A percentile compares a stretch with the other conserved stretches of the same genome.
phyloP scores from a whole-genome alignment of 2,797 vertebrate genomes.

The Chromis chromis region DNA sequence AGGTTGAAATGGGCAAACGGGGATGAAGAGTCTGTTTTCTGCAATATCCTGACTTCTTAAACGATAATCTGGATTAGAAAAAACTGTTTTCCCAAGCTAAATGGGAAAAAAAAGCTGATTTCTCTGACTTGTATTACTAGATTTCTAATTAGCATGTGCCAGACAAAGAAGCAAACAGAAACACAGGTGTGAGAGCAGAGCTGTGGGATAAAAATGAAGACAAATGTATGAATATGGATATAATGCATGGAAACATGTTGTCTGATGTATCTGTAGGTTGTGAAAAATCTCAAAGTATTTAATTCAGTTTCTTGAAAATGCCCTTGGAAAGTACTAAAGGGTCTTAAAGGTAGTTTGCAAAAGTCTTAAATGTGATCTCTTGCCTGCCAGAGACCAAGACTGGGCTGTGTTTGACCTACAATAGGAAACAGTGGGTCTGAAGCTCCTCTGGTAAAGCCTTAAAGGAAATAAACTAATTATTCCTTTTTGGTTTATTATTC shows the following conservation, averaged over 20 bases:
- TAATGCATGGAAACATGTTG: conserved; percentile 20
- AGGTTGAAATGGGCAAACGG: too few relatives aligned
- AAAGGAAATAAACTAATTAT: too few relatives aligned
- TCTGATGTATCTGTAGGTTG: conserved; percentile 4
- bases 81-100: not conserved
- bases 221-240: conserved; percentile 2
- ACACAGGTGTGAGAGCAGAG: conserved; percentile 19
- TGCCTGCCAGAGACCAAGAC: too few relatives aligned
- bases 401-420: too few relatives aligned
- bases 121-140: not conserved
- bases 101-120: not conserved
- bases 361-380: not conserved
- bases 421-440: too few relatives aligned
- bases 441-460: too few relatives aligned
- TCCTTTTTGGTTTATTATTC: too few relatives aligned
- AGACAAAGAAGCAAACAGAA: conserved; percentile 22
- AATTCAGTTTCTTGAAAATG: conserved; percentile 7
- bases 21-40: not conserved
- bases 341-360: not conserved
- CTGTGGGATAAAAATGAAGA: conserved; percentile 5
- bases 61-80: not conserved
- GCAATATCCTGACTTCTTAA: not conserved
- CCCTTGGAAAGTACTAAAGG: not conserved
- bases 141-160: conserved; percentile 20
- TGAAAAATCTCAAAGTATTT: conserved; percentile 1